Percentiles rank a stretch among this genome's conserved stretches.
phyloP scores from a whole-genome alignment of 2,888 invertebrate species.

The Catonia carolina region DNA sequence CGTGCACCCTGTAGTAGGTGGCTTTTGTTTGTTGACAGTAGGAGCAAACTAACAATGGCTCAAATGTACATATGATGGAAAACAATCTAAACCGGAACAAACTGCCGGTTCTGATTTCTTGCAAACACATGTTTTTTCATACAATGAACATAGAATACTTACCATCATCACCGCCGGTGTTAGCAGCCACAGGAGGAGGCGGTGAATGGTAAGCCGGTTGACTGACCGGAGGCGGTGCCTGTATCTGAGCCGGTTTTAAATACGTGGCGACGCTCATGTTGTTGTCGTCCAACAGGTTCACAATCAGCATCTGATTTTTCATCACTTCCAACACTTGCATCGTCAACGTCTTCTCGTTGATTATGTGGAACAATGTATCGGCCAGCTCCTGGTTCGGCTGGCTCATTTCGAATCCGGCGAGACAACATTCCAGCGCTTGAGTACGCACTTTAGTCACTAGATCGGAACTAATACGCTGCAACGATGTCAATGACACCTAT shows the following conservation, averaged over 20 bases:
- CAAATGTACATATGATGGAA: no score
- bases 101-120: no score
- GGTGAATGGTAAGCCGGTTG: neutral
- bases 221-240: neutral
- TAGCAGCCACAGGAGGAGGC: neutral
- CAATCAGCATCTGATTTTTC: conserved; percentile 48
- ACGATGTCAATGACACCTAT: conserved; percentile 44
- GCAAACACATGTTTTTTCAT: no score
- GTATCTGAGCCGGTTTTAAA: neutral
- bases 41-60: no score
- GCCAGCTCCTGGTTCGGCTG: conserved; percentile 1
- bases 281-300: conserved; percentile 51
- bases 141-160: no score
- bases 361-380: conserved; percentile 14
- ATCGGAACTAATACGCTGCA: conserved; percentile 58
- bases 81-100: no score
- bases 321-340: conserved; percentile 53
- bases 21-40: no score
- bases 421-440: conserved; percentile 69
- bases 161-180: neutral
- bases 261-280: conserved; percentile 24
- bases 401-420: conserved; percentile 53
- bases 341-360: conserved; percentile 18
- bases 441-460: conserved; percentile 56
- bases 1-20: no score